These are phyloP conservation scores for Rhyacophila brunnea DNA, from an alignment of 1,140 invertebrate genomes.

Conservation along the genomic window DNA sequence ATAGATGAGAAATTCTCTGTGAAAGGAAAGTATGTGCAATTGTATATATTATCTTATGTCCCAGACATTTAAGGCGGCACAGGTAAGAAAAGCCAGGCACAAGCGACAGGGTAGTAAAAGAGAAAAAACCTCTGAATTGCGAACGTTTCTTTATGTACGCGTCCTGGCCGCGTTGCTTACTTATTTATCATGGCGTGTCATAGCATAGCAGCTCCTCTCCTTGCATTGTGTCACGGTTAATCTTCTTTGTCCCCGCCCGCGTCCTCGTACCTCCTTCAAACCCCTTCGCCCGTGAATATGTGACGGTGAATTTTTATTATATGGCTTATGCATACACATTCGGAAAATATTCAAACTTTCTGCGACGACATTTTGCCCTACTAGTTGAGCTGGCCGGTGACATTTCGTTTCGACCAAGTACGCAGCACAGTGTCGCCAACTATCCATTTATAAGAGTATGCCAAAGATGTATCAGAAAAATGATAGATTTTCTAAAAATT, in stretches of 20 bases:
- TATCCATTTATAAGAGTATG: too few species aligned
- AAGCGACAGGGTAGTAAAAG: too few species aligned
- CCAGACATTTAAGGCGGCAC: neutral
- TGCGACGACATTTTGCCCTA: neutral
- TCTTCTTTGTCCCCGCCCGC: conserved; percentile 22
- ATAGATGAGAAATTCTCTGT: too few species aligned
- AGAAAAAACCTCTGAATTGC: neutral
- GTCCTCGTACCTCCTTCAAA: neutral
- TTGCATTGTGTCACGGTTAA: conserved; percentile 32
- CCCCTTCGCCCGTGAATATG: conserved; percentile 1
- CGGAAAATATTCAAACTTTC: neutral
- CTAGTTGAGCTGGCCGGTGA: too few species aligned
- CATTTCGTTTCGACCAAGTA: too few species aligned
- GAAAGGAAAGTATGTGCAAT: too few species aligned
- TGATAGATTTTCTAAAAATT: too few species aligned
- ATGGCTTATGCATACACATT: conserved; percentile 16
- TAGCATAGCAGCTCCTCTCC: conserved; percentile 22
- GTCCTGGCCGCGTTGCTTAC: conserved; percentile 22
- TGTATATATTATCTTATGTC: too few species aligned
- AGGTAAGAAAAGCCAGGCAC: too few species aligned
- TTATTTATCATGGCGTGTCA: conserved; percentile 34
- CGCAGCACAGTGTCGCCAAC: too few species aligned
- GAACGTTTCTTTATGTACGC: conserved; percentile 8
- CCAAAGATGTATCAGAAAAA: too few species aligned
- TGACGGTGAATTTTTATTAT: conserved; percentile 23